A percentile compares a stretch with the other conserved stretches of the same genome.
Evolutionary conservation across 2,888 invertebrate genomes (phyloP).

Genomic region (Thymelicus acteon): DNA sequence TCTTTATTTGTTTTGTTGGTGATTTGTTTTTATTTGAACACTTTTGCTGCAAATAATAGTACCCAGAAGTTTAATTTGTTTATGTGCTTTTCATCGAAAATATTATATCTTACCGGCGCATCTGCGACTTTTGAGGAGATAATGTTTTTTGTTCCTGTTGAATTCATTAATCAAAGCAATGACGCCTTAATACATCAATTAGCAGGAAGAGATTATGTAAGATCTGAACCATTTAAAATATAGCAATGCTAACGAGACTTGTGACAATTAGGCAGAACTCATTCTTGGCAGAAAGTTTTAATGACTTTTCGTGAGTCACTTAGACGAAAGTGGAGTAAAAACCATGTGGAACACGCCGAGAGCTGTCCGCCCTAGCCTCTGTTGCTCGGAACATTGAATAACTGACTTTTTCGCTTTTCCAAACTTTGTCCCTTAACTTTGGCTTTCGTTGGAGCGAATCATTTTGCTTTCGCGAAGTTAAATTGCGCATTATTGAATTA

Average conservation of each 20-base stretch:
- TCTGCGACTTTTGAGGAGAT: too few species aligned
- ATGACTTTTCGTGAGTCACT: conserved; percentile 3
- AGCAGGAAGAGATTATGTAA: background rate
- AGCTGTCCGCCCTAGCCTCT: background rate
- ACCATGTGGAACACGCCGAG: background rate
- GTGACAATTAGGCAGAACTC: background rate
- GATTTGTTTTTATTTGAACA: background rate
- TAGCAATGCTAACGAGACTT: background rate
- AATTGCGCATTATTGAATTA: conserved; percentile 12
- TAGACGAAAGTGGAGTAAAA: background rate
- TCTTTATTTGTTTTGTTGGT: background rate
- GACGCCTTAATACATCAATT: too few species aligned
- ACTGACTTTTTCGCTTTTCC: conserved; percentile 2
- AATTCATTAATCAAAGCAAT: too few species aligned
- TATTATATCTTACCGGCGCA: too few species aligned
- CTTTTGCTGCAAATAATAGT: too few species aligned
- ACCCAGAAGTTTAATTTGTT: too few species aligned
- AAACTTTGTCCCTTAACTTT: conserved; percentile 2
- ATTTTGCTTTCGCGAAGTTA: conserved; percentile 21
- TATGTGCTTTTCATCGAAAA: too few species aligned
- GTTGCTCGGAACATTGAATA: conserved; percentile 4
- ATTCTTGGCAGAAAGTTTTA: conserved; percentile 1
- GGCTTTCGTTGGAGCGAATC: background rate
- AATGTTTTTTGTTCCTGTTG: too few species aligned
- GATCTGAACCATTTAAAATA: background rate